These are phyloP conservation scores for Geophilus truncorum DNA, from an alignment of 2,888 invertebrate species.

Conservation along the genomic window DNA sequence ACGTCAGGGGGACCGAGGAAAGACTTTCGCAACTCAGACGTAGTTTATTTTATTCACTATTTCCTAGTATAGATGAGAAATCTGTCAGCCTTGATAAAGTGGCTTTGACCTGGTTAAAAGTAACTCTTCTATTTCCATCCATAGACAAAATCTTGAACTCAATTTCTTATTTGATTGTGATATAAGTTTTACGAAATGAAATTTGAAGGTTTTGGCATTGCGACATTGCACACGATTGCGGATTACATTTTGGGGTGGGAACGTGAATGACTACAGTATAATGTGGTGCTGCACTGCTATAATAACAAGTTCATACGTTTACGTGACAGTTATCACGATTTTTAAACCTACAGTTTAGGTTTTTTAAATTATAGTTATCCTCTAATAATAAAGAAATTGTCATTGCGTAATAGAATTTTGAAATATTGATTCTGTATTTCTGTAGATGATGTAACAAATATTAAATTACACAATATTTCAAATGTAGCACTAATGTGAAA, in stretches of 20 bases:
- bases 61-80: neutral
- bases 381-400: too few species aligned
- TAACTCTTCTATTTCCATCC: slow-evolving; percentile 1
- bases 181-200: neutral
- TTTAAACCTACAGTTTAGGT: too few species aligned
- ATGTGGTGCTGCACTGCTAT: too few species aligned
- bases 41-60: neutral
- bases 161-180: neutral
- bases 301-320: too few species aligned
- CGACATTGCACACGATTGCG: neutral
- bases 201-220: neutral
- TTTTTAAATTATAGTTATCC: too few species aligned
- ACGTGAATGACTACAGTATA: too few species aligned
- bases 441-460: neutral
- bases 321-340: too few species aligned
- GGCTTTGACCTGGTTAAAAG: slow-evolving; percentile 1
- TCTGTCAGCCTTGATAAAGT: neutral
- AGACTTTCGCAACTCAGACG: neutral
- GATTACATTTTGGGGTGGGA: too few species aligned
- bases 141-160: slow-evolving; percentile 2
- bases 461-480: neutral
- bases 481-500: too few species aligned
- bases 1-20: neutral
- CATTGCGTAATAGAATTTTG: too few species aligned
- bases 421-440: too few species aligned